Conservation (phyloP, 1,140 invertebrate species). For the Habropoda laboriosa region DNA sequence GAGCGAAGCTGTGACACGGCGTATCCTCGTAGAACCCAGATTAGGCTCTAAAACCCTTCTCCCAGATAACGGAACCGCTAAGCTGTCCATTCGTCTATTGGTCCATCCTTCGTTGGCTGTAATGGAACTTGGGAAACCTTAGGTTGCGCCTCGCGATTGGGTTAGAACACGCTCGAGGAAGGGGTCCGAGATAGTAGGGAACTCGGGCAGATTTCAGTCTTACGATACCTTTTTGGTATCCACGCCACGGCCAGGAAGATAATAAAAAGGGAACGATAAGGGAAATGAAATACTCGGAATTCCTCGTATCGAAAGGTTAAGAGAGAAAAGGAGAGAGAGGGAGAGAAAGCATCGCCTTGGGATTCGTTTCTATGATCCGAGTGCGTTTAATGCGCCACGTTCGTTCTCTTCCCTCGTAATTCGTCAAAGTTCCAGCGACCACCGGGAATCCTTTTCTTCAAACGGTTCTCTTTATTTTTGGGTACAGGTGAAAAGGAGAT, state of each 20-base stretch:
- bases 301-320: not conserved
- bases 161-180: not conserved
- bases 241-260: not conserved
- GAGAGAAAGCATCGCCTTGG: too few species aligned
- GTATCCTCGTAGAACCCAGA: constrained; percentile 65
- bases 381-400: not conserved
- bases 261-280: constrained; percentile 32
- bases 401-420: not conserved
- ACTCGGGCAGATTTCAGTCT: constrained; percentile 31
- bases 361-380: constrained; percentile 9
- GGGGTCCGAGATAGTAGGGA: constrained; percentile 9
- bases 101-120: constrained; percentile 53
- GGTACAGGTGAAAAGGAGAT: too few species aligned
- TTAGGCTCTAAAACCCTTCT: constrained; percentile 72
- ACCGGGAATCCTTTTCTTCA: not conserved
- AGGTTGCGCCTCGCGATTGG: constrained; percentile 31
- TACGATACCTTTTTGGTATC: constrained; percentile 29
- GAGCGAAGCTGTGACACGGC: constrained; percentile 49
- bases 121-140: constrained; percentile 51
- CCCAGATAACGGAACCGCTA: constrained; percentile 71
- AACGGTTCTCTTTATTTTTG: not conserved
- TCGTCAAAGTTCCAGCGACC: not conserved
- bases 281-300: constrained; percentile 27
- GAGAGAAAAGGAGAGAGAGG: too few species aligned
- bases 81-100: constrained; percentile 70